phyloP scores from a whole-genome alignment of 1,140 invertebrate species.

The Leptonema lineaticorne region DNA sequence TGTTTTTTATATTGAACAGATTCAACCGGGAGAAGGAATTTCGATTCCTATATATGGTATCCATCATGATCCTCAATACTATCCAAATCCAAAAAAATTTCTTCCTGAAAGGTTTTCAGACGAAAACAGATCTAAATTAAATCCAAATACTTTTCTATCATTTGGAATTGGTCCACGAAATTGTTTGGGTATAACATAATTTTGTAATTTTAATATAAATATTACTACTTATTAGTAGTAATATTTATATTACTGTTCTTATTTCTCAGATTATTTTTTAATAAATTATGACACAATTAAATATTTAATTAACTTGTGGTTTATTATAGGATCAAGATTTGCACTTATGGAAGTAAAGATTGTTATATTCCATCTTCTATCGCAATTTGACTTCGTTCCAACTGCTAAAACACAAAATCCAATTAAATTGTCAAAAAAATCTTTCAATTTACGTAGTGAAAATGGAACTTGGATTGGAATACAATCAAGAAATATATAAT shows the following conservation, averaged over 20 bases:
- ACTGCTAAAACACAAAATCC: slow-evolving; percentile 41
- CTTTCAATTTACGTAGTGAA: slow-evolving; percentile 33
- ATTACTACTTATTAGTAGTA: not conserved
- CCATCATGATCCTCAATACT: slow-evolving; percentile 54
- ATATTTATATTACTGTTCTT: not conserved
- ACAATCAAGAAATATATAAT: slow-evolving; percentile 28
- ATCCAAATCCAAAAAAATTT: slow-evolving; percentile 58
- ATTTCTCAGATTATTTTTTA: not conserved
- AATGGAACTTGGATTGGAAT: slow-evolving; percentile 43
- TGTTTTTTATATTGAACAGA: not conserved
- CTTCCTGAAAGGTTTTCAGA: slow-evolving; percentile 48
- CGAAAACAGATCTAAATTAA: slow-evolving; percentile 42
- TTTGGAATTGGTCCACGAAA: slow-evolving; percentile 48
- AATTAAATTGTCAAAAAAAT: slow-evolving; percentile 28
- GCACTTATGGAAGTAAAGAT: slow-evolving; percentile 46
- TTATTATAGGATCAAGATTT: slow-evolving; percentile 56
- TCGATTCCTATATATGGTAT: slow-evolving; percentile 42
- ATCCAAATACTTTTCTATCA: slow-evolving; percentile 44
- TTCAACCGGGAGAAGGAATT: slow-evolving; percentile 40
- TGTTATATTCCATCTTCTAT: slow-evolving; percentile 41
- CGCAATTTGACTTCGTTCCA: slow-evolving; percentile 42
- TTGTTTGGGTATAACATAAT: slow-evolving; percentile 52
- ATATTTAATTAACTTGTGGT: slow-evolving; percentile 42
- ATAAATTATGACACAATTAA: not conserved
- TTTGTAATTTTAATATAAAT: not conserved